Conservation (phyloP, 2,113 vertebrate species). For the Hypomesus transpacificus region DNA sequence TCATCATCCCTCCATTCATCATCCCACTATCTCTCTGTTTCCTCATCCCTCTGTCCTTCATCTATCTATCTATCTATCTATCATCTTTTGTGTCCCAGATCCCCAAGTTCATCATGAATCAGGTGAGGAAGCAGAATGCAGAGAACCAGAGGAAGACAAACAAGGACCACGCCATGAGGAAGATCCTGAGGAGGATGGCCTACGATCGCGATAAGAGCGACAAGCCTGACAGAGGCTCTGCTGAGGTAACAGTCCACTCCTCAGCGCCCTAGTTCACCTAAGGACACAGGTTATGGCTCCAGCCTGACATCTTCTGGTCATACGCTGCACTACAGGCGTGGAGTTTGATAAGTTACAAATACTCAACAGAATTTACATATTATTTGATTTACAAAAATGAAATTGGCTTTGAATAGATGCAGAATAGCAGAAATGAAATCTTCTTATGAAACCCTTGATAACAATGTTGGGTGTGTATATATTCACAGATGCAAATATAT, state of each 20-base stretch:
- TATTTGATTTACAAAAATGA: not conserved
- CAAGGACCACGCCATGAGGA: constrained; percentile 82
- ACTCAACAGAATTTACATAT: not conserved
- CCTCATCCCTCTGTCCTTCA: not conserved
- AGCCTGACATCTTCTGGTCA: constrained; percentile 75
- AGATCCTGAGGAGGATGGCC: constrained; percentile 93
- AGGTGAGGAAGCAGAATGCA: constrained; percentile 89
- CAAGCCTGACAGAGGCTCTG: constrained; percentile 71
- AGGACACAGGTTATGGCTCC: constrained; percentile 41
- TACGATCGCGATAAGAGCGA: constrained; percentile 77
- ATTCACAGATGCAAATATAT: not conserved
- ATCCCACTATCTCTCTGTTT: not conserved
- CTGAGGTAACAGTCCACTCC: constrained; percentile 63
- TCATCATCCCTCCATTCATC: not conserved
- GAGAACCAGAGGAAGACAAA: constrained; percentile 83
- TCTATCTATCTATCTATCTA: not conserved
- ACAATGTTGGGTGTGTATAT: no score
- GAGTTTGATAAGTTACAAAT: constrained; percentile 1
- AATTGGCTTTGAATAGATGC: no score
- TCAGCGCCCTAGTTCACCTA: not conserved
- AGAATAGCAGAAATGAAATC: no score
- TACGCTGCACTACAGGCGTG: constrained; percentile 39
- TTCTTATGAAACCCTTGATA: no score
- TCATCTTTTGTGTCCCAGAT: constrained; percentile 73
- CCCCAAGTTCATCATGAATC: constrained; percentile 91